Percentiles rank a stretch among this genome's conserved stretches.
phyloP scores from a whole-genome alignment of 2,888 invertebrate species.

The Euplagia quadripunctaria region DNA sequence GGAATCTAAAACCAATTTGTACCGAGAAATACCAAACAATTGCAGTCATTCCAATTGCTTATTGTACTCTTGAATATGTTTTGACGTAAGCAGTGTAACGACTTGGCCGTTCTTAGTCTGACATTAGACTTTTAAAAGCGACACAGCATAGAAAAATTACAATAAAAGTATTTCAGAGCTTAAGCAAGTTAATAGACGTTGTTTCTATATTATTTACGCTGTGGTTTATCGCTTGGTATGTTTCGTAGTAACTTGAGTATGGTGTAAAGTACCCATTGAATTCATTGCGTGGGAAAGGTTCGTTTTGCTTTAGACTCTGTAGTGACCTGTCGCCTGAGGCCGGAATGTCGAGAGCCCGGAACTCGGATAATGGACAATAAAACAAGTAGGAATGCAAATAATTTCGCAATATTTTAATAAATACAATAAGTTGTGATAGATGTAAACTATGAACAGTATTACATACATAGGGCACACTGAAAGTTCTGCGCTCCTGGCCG shows the following conservation, averaged over 20 bases:
- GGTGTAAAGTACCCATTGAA: constrained; percentile 60
- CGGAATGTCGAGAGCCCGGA: constrained; percentile 26
- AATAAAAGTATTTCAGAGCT: constrained; percentile 10
- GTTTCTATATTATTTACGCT: constrained; percentile 37
- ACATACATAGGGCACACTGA: neutral
- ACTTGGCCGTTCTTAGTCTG: constrained; percentile 18
- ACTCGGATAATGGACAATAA: neutral
- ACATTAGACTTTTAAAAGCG: constrained; percentile 10
- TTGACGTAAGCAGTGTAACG: constrained; percentile 44
- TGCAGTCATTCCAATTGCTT: constrained; percentile 39
- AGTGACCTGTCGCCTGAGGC: constrained; percentile 27
- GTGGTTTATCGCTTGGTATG: constrained; percentile 50
- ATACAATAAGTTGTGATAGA: neutral
- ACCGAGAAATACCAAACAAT: constrained; percentile 47
- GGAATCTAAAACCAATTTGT: constrained; percentile 38
- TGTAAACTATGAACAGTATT: neutral
- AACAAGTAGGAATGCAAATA: neutral
- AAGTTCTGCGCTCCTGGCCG: too few relatives aligned
- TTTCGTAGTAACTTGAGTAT: constrained; percentile 55
- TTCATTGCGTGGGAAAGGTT: constrained; percentile 58
- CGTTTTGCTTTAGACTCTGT: constrained; percentile 31
- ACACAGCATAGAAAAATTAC: constrained; percentile 33
- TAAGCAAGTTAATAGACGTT: constrained; percentile 20
- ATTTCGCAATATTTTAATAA: neutral
- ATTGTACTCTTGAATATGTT: constrained; percentile 51